Evolutionary conservation across 2,797 vertebrate genomes (phyloP).

Genomic region (Emydoidea blandingii): DNA sequence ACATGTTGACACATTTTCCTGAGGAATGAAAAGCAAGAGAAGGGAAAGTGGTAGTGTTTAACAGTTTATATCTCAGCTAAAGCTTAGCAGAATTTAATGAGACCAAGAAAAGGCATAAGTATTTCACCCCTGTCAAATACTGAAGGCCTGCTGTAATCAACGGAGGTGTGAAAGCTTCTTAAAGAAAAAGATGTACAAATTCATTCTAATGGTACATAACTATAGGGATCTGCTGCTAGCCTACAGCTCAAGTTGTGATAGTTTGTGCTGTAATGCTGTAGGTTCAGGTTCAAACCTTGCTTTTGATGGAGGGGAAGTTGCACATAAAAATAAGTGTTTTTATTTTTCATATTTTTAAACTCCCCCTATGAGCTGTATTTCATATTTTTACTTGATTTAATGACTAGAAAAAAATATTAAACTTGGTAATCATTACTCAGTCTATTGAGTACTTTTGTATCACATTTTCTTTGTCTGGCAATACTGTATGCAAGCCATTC

Average conservation of each 20-base stretch:
- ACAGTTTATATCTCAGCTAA: not conserved
- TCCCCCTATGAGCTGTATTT: not conserved
- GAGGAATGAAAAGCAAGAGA: not conserved
- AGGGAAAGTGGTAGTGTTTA: not conserved
- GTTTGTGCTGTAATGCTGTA: no score
- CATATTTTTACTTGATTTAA: not conserved
- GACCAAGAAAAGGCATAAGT: not conserved
- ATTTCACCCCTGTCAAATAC: not conserved
- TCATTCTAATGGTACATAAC: not conserved
- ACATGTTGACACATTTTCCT: not conserved
- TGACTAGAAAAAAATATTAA: not conserved
- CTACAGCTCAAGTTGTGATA: no score
- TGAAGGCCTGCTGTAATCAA: not conserved
- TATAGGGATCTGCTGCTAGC: not conserved
- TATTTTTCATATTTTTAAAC: not conserved
- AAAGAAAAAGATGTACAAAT: not conserved
- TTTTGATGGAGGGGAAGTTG: no score
- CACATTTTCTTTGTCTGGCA: not conserved
- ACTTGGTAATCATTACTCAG: not conserved
- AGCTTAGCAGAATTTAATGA: not conserved
- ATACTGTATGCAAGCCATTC: not conserved
- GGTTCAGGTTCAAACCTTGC: no score
- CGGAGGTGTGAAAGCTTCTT: not conserved
- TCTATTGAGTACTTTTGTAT: not conserved
- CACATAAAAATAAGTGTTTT: no score